These are phyloP conservation scores for Coendou prehensilis DNA, from an alignment of 2,797 vertebrate species.

Conservation along the genomic window DNA sequence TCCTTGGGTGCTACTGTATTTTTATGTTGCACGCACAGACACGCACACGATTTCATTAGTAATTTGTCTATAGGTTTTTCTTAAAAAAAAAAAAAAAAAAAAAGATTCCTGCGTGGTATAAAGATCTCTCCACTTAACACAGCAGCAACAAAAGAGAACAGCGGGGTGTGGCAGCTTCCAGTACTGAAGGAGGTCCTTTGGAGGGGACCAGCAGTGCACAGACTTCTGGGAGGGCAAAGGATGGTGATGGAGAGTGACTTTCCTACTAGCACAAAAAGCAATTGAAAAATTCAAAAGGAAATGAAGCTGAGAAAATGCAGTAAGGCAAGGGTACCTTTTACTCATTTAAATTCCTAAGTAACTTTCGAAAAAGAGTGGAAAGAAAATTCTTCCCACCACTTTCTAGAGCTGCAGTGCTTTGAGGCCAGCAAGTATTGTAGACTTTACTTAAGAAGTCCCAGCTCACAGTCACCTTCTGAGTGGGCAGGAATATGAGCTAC, in stretches of 20 bases:
- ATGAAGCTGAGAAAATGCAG: background rate
- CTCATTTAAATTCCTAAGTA: background rate
- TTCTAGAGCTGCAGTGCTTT: background rate
- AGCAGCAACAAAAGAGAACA: conserved; percentile 82
- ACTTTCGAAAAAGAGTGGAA: background rate
- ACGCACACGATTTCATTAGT: conserved; percentile 81
- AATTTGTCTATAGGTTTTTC: conserved; percentile 75
- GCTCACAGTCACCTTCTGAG: background rate
- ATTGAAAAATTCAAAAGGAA: conserved; percentile 15
- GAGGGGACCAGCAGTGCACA: conserved; percentile 2
- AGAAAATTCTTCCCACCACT: background rate
- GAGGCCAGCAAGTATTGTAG: background rate
- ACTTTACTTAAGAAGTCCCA: background rate
- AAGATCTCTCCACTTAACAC: conserved; percentile 81
- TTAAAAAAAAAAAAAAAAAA: conserved; percentile 72
- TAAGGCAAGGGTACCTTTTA: conserved; percentile 57
- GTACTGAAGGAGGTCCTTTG: conserved; percentile 57
- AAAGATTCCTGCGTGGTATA: conserved; percentile 71
- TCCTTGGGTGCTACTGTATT: conserved; percentile 74
- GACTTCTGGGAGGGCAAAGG: conserved; percentile 49
- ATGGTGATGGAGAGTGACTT: background rate
- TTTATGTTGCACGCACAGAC: conserved; percentile 80
- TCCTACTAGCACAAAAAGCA: background rate
- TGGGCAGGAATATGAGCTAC: background rate
- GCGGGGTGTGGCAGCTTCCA: conserved; percentile 76